Evolutionary conservation across 2,888 invertebrate genomes (phyloP), one percentile per base, ranked within the genome.

Genomic region (Apamea anceps): DNA sequence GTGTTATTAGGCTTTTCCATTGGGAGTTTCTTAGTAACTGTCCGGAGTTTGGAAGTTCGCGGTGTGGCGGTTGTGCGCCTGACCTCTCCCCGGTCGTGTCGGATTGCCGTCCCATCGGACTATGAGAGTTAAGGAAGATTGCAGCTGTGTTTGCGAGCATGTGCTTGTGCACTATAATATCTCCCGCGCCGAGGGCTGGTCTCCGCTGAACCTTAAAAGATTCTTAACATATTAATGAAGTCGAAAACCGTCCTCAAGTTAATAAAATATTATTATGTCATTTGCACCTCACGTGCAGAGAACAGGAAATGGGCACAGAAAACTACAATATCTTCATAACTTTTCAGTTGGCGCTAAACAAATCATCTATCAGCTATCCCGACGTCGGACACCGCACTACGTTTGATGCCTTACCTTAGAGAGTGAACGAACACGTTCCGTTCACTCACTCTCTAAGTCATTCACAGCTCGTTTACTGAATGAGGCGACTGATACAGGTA

Each of bases 301-400:
- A 54, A 60, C 5, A 60, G 28, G 5, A 21, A 65, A n/a, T 4
- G 8, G 12, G 21, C 45, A 73, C 13, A 37, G 37, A 51, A 72
- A n/a, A 48, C 48, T 63, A 57, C 25, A 42, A 66, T 45, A 10
- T 21, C 6, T 37, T 12, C 28, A 10, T 54, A 51, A 1, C 0
- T 51, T 80, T 88, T 57, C 85, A 88, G 89, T 77, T 88, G 89
- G 89, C 89, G 88, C 80, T 89, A 88, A 81, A 67, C 2, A 37
- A 77, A 51, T 48, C 79, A 72, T 48, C 70, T 51, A 21, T 51
- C 75, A 67, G 68, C 63, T 71, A 75, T 62, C 37, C 88, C 88
- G 86, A 86, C 86, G 88, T 88, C 68, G 85, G 82, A 85, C 81
- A 76, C 65, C 75, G 86, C 86, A 88, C 86, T 82, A 85, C 77